Conservation (phyloP, 1,140 invertebrate species). For the Pectinophora gossypiella region DNA sequence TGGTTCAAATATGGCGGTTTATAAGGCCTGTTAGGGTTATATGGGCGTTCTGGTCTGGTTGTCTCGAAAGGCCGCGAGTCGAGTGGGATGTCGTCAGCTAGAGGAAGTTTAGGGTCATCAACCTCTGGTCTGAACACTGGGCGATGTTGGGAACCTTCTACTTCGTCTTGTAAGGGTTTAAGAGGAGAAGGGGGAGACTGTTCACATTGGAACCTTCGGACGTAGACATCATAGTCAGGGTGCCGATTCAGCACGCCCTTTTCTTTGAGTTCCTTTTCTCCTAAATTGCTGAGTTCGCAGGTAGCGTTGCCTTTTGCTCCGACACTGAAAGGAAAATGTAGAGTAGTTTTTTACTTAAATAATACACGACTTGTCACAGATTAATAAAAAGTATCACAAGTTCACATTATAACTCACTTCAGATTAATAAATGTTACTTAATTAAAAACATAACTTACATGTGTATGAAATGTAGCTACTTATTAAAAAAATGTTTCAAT, state of each 20-base stretch:
- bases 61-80: slow-evolving; percentile 34
- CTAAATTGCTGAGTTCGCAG: slow-evolving; percentile 49
- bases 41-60: slow-evolving; percentile 21
- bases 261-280: slow-evolving; percentile 52
- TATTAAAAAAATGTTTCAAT: too few species aligned
- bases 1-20: slow-evolving; percentile 25
- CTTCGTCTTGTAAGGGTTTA: slow-evolving; percentile 40
- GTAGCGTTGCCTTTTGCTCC: slow-evolving; percentile 66
- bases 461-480: too few species aligned
- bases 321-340: slow-evolving; percentile 44
- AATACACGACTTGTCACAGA: too few species aligned
- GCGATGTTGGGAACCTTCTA: slow-evolving; percentile 29
- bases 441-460: too few species aligned
- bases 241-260: slow-evolving; percentile 41
- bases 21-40: slow-evolving; percentile 1
- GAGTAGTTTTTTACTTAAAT: too few species aligned
- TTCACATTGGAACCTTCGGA: slow-evolving; percentile 51
- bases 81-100: slow-evolving; percentile 34
- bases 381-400: too few species aligned
- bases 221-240: slow-evolving; percentile 61
- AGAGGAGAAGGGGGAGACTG: slow-evolving; percentile 52
- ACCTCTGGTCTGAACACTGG: slow-evolving; percentile 48
- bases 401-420: too few species aligned
- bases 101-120: slow-evolving; percentile 38
- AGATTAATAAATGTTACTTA: too few species aligned